These are phyloP conservation scores for Sylvilagus floridanus DNA, from an alignment of 2,797 vertebrate species.

Conservation along the genomic window DNA sequence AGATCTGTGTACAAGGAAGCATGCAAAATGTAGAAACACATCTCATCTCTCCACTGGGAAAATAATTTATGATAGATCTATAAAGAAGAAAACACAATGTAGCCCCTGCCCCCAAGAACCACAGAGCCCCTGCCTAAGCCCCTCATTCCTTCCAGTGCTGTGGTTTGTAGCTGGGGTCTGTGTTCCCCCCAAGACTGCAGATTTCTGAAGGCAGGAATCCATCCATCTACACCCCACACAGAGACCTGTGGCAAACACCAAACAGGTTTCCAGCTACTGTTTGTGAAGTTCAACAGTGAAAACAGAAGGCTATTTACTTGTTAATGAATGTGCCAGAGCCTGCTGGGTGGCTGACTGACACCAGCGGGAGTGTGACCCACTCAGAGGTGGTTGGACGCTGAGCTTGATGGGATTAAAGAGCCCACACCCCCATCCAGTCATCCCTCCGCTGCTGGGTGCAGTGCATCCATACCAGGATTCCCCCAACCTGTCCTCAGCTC, in stretches of 20 bases:
- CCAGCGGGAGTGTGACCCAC: not conserved
- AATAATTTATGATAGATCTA: not conserved
- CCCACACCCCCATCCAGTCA: not conserved
- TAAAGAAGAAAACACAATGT: not conserved
- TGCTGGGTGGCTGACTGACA: not conserved
- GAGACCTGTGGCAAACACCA: not conserved
- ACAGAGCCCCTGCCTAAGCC: not conserved
- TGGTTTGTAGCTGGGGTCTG: accelerated
- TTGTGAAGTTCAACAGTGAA: constrained; percentile 6
- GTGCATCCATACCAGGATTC: not conserved
- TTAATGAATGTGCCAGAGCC: not conserved
- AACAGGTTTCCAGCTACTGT: not conserved
- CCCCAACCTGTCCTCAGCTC: not conserved
- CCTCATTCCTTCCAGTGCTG: no score
- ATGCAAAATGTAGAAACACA: not conserved
- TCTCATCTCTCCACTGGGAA: not conserved
- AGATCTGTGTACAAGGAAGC: not conserved
- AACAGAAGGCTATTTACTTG: constrained; percentile 63
- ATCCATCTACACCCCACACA: not conserved
- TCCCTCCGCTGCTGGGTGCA: no score
- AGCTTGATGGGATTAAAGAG: not conserved
- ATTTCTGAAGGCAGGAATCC: not conserved
- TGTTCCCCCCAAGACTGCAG: not conserved
- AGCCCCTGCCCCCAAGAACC: not conserved
- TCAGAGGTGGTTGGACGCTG: not conserved